These are phyloP conservation scores for Chorisops tibialis DNA, from an alignment of 2,888 invertebrate species.

Conservation along the genomic window DNA sequence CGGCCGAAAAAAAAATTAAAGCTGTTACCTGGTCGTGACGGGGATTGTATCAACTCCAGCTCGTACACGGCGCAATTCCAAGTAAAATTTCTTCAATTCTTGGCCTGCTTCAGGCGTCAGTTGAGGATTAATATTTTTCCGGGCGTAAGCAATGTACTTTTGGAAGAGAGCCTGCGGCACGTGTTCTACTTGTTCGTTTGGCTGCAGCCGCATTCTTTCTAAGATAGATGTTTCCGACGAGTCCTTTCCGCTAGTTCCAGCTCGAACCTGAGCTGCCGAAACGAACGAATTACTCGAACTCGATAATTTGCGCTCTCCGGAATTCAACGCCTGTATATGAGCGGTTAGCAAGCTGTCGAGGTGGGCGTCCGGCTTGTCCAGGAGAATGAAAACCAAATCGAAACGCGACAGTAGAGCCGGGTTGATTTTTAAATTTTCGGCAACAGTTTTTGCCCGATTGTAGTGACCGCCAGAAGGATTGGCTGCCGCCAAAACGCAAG, in stretches of 20 bases:
- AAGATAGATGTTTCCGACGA: constrained; percentile 45
- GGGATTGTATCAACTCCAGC: constrained; percentile 68
- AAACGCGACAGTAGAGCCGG: constrained; percentile 85
- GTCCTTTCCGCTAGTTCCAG: constrained; percentile 42
- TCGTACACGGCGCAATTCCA: constrained; percentile 68
- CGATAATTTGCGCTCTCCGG: constrained; percentile 48
- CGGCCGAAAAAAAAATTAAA: background rate
- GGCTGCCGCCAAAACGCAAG: constrained; percentile 87
- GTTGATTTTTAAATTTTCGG: constrained; percentile 84
- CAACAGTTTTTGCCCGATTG: constrained; percentile 79
- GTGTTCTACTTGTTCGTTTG: constrained; percentile 64
- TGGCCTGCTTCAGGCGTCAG: constrained; percentile 69
- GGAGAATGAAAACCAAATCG: constrained; percentile 85
- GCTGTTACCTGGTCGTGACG: constrained; percentile 65
- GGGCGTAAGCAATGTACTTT: constrained; percentile 87
- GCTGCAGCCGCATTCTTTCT: constrained; percentile 44
- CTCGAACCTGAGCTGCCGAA: background rate
- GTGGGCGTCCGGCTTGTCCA: constrained; percentile 77
- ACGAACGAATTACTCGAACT: background rate
- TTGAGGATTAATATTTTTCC: constrained; percentile 80
- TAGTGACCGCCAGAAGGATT: constrained; percentile 90
- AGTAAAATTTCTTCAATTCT: constrained; percentile 74
- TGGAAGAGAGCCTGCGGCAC: constrained; percentile 74
- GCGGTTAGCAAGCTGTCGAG: constrained; percentile 45
- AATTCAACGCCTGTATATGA: constrained; percentile 78